Conservation (phyloP, 92 coral and sea anemone genomes). For the Phymanthus crucifer region DNA sequence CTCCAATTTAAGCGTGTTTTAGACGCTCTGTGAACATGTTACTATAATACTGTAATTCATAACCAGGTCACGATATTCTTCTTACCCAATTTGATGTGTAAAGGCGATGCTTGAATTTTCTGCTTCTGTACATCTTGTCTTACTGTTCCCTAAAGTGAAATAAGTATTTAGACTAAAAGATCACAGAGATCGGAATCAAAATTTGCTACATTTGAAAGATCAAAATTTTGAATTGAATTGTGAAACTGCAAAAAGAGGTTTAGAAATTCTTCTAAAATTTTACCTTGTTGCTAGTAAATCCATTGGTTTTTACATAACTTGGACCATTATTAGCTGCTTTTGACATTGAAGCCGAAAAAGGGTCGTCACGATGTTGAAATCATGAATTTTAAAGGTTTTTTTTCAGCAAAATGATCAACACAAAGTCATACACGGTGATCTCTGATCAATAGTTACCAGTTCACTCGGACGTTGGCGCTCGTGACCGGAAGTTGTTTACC, state of each 20-base stretch:
- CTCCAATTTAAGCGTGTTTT: background rate
- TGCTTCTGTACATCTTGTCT: constrained; percentile 57
- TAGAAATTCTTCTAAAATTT: constrained; percentile 4
- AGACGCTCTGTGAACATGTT: background rate
- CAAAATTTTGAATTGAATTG: background rate
- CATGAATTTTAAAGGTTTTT: constrained; percentile 16
- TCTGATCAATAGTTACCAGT: constrained; percentile 27
- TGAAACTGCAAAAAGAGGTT: background rate
- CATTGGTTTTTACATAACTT: constrained; percentile 23
- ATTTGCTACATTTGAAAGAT: background rate
- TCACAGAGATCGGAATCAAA: background rate
- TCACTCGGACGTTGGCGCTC: constrained; percentile 18
- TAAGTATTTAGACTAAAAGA: background rate
- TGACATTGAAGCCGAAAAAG: constrained; percentile 38
- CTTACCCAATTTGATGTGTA: constrained; percentile 63
- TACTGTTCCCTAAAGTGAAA: constrained; percentile 35
- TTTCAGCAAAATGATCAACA: constrained; percentile 6
- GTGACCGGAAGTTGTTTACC: constrained; percentile 18
- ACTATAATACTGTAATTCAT: background rate
- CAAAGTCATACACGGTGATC: background rate
- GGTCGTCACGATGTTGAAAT: background rate
- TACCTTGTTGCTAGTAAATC: constrained; percentile 23
- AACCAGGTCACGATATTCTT: background rate
- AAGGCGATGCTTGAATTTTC: constrained; percentile 63
- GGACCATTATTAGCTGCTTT: constrained; percentile 22